A percentile compares a stretch with the other conserved stretches of the same genome.
Conservation (phyloP, 2,888 invertebrate genomes). For the Kryphioiulus occultus region DNA sequence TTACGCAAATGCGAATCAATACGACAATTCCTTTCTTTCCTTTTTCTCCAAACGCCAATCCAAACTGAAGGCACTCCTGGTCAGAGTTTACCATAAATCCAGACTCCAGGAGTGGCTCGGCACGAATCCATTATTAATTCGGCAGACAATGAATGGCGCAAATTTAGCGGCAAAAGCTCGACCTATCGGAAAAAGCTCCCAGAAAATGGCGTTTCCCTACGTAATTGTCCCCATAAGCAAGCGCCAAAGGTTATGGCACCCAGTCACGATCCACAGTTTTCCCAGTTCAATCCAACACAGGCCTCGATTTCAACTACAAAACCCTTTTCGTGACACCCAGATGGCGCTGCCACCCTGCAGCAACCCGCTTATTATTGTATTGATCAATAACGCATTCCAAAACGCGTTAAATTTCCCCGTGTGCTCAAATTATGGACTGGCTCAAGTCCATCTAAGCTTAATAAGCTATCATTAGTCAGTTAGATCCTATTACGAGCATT, state of each 20-base stretch:
- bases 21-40: neutral
- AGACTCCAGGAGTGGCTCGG: neutral
- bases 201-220: neutral
- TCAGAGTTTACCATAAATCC: neutral
- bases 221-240: neutral
- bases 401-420: constrained; percentile 11
- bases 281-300: neutral
- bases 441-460: neutral
- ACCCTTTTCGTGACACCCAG: neutral
- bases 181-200: neutral
- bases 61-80: neutral
- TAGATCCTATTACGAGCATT: neutral
- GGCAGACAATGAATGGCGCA: neutral
- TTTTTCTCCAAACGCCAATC: neutral
- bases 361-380: neutral
- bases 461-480: constrained; percentile 19
- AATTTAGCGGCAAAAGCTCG: neutral
- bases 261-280: constrained; percentile 20
- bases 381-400: neutral
- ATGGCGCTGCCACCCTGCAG: neutral
- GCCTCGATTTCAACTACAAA: neutral
- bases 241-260: constrained; percentile 22
- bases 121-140: neutral
- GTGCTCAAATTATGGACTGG: constrained; percentile 1
- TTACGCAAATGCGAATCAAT: neutral